Evolutionary conservation across 2,888 invertebrate species (phyloP).

Genomic region (Sericinus montela): DNA sequence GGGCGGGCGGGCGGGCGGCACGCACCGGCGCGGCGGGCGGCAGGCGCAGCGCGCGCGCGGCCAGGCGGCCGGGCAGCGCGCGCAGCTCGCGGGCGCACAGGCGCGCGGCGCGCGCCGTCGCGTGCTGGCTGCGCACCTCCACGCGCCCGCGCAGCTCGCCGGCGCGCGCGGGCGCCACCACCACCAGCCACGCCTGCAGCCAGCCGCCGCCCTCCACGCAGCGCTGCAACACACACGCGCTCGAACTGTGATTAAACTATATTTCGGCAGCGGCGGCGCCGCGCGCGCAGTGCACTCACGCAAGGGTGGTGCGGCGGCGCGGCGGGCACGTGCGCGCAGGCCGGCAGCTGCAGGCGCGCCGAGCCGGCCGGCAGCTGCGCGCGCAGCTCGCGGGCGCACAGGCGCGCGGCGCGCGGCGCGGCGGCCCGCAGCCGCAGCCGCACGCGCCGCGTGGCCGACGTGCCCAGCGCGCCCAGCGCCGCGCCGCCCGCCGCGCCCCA

Average conservation of each 20-base stretch:
- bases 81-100: conserved; percentile 18
- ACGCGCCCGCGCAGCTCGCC: conserved; percentile 27
- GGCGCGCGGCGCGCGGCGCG: conserved; percentile 33
- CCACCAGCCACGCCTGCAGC: conserved; percentile 32
- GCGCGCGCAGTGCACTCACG: conserved; percentile 21
- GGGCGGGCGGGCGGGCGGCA: conserved; percentile 14
- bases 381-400: conserved; percentile 37
- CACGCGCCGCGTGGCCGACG: conserved; percentile 83
- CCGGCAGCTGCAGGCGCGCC: conserved; percentile 22
- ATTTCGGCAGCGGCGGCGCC: too few species aligned
- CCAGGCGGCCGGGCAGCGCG: conserved; percentile 18
- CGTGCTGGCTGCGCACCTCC: conserved; percentile 31
- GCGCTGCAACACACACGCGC: conserved; percentile 15
- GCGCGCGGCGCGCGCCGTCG: conserved; percentile 19
- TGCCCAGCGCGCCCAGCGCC: conserved; percentile 83
- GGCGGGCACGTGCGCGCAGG: conserved; percentile 16
- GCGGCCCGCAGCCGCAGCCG: conserved; percentile 63
- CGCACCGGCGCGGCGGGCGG: conserved; percentile 41
- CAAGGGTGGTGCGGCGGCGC: conserved; percentile 28
- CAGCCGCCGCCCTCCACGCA: conserved; percentile 20
- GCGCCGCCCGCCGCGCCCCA: conserved; percentile 37
- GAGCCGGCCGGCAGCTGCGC: conserved; percentile 36
- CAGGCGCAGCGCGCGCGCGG: conserved; percentile 26
- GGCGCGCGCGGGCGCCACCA: conserved; percentile 43
- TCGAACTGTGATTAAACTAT: too few species aligned